Conservation (phyloP, 2,113 vertebrate species). For the human (Homo sapiens) region DNA sequence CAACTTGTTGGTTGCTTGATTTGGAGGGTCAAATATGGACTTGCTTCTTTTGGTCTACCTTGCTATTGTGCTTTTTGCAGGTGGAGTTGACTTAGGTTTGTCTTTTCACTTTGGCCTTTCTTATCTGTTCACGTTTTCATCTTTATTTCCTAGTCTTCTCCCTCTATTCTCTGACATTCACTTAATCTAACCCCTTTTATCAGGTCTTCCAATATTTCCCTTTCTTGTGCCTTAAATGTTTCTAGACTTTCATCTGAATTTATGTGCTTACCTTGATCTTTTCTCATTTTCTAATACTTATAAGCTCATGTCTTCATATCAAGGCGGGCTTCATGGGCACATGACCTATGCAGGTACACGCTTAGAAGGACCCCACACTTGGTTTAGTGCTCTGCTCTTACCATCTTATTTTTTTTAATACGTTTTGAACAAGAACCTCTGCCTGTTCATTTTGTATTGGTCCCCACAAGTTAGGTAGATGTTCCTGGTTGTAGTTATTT, state of each 20-base stretch:
- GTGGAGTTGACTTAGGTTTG: background rate
- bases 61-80: background rate
- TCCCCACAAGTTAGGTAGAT: background rate
- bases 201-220: background rate
- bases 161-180: background rate
- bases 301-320: background rate
- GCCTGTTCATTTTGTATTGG: background rate
- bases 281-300: background rate
- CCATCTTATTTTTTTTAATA: background rate
- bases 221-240: background rate
- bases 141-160: background rate
- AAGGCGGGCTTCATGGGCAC: accelerated
- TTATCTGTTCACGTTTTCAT: background rate
- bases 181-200: background rate
- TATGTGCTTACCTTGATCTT: background rate
- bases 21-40: background rate
- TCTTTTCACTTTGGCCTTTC: background rate
- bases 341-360: accelerated
- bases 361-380: background rate
- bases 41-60: background rate
- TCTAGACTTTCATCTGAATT: background rate
- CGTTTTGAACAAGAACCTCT: background rate
- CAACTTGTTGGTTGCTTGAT: background rate
- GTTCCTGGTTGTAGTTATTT: background rate
- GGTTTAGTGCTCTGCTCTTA: background rate